Evolutionary conservation across 2,797 vertebrate species (phyloP).

Genomic region (Dicrostonyx torquatus): DNA sequence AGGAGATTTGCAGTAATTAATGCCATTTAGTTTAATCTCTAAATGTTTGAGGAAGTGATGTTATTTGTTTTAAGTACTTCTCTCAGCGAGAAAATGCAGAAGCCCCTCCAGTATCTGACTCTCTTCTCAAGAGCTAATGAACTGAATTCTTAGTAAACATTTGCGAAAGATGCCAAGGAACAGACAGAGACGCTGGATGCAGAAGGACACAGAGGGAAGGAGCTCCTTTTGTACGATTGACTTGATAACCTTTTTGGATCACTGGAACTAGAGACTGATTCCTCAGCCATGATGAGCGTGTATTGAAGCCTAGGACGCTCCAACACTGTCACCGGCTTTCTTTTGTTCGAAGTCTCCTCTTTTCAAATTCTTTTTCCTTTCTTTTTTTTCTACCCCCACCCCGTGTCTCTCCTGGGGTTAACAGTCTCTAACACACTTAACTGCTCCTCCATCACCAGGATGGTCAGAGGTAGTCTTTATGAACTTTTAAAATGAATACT

Average conservation of each 20-base stretch:
- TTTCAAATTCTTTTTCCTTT: neutral
- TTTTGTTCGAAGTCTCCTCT: neutral
- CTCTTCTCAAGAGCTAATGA: slow-evolving; percentile 87
- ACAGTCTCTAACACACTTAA: slow-evolving; percentile 90
- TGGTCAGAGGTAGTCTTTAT: slow-evolving; percentile 92
- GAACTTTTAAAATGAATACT: slow-evolving; percentile 90
- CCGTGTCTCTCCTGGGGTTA: slow-evolving; percentile 81
- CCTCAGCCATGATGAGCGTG: slow-evolving; percentile 93
- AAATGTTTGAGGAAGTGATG: slow-evolving; percentile 81
- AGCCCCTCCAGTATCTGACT: slow-evolving; percentile 84
- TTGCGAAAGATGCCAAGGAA: slow-evolving; percentile 87
- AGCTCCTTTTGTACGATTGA: slow-evolving; percentile 91
- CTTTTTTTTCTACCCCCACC: slow-evolving; percentile 1
- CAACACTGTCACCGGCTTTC: slow-evolving; percentile 80
- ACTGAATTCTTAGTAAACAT: slow-evolving; percentile 87
- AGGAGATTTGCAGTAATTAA: slow-evolving; percentile 83
- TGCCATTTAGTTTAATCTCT: slow-evolving; percentile 84
- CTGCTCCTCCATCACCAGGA: slow-evolving; percentile 91
- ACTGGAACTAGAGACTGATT: slow-evolving; percentile 92
- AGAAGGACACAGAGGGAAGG: slow-evolving; percentile 87
- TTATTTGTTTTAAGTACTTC: slow-evolving; percentile 84
- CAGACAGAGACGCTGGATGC: slow-evolving; percentile 86
- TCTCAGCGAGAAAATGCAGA: slow-evolving; percentile 84
- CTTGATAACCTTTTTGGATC: slow-evolving; percentile 92
- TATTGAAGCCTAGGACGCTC: slow-evolving; percentile 87